Evolutionary conservation across 2,797 vertebrate genomes (phyloP).

Genomic region (Sylvia borin): DNA sequence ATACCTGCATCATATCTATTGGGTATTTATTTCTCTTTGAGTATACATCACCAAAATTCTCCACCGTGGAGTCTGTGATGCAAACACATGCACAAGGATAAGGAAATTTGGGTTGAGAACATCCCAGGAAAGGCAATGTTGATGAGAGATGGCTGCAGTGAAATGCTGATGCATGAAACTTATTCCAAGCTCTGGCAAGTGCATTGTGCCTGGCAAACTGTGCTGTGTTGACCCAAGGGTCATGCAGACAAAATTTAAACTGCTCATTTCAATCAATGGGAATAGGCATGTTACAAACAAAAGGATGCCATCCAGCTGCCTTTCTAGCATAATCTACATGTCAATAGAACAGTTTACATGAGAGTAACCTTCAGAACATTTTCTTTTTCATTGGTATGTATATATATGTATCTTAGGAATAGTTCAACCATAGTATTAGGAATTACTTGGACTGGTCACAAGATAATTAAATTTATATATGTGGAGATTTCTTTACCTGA

Average conservation of each 20-base stretch:
- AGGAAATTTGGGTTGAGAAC: neutral
- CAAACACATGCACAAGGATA: neutral
- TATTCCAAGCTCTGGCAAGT: neutral
- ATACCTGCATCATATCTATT: neutral
- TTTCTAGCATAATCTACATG: neutral
- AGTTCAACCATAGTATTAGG: neutral
- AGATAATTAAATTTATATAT: neutral
- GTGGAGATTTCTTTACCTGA: neutral
- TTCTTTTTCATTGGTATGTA: neutral
- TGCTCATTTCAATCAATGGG: conserved; percentile 13
- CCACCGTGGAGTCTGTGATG: neutral
- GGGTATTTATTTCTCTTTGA: neutral
- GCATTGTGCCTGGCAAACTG: neutral
- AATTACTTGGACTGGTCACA: neutral
- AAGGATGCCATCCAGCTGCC: neutral
- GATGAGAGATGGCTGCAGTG: neutral
- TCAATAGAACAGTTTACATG: neutral
- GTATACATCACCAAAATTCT: neutral
- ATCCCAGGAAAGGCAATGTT: neutral
- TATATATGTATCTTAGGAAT: neutral
- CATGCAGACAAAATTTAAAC: neutral
- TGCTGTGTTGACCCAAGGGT: neutral
- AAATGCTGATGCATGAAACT: conserved; percentile 16
- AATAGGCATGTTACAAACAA: neutral
- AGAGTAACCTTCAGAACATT: neutral